A percentile compares a stretch with the other conserved stretches of the same genome.
Conservation (phyloP, 1,140 invertebrate species). For the Drosophila pandora region DNA sequence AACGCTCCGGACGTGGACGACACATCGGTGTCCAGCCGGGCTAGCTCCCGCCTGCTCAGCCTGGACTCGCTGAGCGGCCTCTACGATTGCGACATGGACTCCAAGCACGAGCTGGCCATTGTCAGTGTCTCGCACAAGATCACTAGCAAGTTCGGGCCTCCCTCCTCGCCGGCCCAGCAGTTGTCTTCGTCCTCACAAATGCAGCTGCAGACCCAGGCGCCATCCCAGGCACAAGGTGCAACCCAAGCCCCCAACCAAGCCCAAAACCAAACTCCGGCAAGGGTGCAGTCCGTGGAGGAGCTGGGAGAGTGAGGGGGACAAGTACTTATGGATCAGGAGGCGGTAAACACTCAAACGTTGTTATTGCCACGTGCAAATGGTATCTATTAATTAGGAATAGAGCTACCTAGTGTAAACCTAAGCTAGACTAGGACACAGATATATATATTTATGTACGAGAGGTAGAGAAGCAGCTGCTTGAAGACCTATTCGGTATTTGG, state of each 20-base stretch:
- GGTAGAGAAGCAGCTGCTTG: slow-evolving; percentile 5
- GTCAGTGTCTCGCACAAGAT: slow-evolving; percentile 83
- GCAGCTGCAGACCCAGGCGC: slow-evolving; percentile 27
- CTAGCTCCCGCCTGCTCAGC: slow-evolving; percentile 90
- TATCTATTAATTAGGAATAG: slow-evolving; percentile 63
- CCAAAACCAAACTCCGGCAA: slow-evolving; percentile 8
- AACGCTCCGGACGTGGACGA: slow-evolving; percentile 90
- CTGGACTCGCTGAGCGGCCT: slow-evolving; percentile 91
- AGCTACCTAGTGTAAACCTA: slow-evolving; percentile 41
- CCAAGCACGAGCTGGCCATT: slow-evolving; percentile 83
- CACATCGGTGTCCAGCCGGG: slow-evolving; percentile 90
- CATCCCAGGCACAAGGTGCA: neutral
- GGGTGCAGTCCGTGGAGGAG: slow-evolving; percentile 31
- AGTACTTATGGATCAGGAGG: slow-evolving; percentile 11
- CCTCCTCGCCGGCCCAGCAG: slow-evolving; percentile 52
- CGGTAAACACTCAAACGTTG: slow-evolving; percentile 40
- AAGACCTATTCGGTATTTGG: slow-evolving; percentile 6
- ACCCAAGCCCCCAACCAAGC: slow-evolving; percentile 18
- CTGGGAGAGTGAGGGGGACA: slow-evolving; percentile 47
- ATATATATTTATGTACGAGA: slow-evolving; percentile 22
- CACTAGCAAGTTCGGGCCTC: slow-evolving; percentile 82
- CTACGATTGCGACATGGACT: slow-evolving; percentile 88
- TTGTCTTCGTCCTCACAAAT: slow-evolving; percentile 18
- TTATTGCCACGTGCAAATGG: slow-evolving; percentile 62
- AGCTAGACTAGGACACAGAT: slow-evolving; percentile 48